Evolutionary conservation across 1,140 invertebrate genomes (phyloP), one percentile per base, ranked within the genome.

Genomic region (Pogonognathellus flavescens): DNA sequence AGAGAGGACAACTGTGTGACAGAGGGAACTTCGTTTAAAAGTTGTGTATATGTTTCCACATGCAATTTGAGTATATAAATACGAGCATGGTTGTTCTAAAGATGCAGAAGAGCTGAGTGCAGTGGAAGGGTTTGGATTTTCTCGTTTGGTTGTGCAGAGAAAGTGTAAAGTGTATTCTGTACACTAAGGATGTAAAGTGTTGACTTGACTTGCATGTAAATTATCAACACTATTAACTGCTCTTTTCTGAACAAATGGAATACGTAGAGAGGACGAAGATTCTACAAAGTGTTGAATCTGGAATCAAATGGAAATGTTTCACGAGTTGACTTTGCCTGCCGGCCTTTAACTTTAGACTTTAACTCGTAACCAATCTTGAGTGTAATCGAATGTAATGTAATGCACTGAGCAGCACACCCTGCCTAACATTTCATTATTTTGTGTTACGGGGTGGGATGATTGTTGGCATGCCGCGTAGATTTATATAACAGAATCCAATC

Each of bases 301-400:
- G 16, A 57, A 84, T 80, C 53, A 80, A 84, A 84, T 84, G 83
- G 55, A 84, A 57, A 84, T 76, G 50, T 84, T 84, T 84, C 83
- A 84, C 53, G 70, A 49, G 16, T 25, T 49, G 16, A 25, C 25
- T 60, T 16, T 76, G 70, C 70, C 70, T 76, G 70, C 31, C 70
- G 70, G 70, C 70, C 25, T 76, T 76, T 76, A 76, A 76, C 70
- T 76, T 76, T 31, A 76, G 70, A 76, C 70, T 76, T 76, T 76
- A 76, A 76, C 70, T 76, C 70, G 70, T 76, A 76, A 76, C 70
- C 70, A 76, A 49, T 76, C 70, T 76, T 76, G 70, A 76, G 70
- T 76, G 70, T 76, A 76, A 76, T 76, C 70, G 70, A 76, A 76
- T 76, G 70, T 76, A 76, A 76, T 41, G 70, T 76, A 76, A 76